These are phyloP conservation scores for Invenusta paracnida DNA, from an alignment of 2,888 invertebrate species.

Conservation along the genomic window DNA sequence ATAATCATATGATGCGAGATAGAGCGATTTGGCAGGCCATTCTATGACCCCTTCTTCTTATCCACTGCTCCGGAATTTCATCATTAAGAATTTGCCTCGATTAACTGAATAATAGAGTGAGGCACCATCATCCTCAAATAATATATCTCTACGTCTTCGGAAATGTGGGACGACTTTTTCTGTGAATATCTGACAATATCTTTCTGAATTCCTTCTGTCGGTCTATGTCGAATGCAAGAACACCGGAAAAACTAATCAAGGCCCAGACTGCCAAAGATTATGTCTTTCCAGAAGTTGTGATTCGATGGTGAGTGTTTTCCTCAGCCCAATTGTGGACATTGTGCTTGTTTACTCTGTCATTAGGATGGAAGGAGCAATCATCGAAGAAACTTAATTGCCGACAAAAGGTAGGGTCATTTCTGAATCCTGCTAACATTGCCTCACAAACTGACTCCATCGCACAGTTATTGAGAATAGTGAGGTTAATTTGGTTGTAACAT, in stretches of 20 bases:
- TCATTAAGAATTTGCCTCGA: conserved; percentile 22
- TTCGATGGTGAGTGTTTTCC: conserved; percentile 3
- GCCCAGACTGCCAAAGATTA: conserved; percentile 12
- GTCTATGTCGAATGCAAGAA: conserved; percentile 5
- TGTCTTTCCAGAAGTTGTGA: conserved; percentile 12
- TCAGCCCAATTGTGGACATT: conserved; percentile 2
- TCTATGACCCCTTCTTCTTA: background rate
- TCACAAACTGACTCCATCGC: background rate
- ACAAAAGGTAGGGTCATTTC: background rate
- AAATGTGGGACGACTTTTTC: conserved; percentile 7
- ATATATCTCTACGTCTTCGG: conserved; percentile 13
- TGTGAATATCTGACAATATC: conserved; percentile 7
- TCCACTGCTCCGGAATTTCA: conserved; percentile 27
- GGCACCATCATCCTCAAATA: background rate
- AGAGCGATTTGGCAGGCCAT: background rate
- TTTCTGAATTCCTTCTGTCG: conserved; percentile 12
- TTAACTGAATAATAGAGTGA: background rate
- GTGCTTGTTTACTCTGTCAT: conserved; percentile 10
- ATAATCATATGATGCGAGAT: too few relatives aligned
- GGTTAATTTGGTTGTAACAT: background rate
- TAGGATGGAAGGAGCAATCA: conserved; percentile 10
- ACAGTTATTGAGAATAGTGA: background rate
- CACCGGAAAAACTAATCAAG: background rate
- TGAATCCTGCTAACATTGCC: background rate
- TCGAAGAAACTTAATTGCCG: conserved; percentile 8